Evolutionary conservation across 2,888 invertebrate genomes (phyloP), one percentile per base, ranked within the genome.

Genomic region (Oasisia sp.): DNA sequence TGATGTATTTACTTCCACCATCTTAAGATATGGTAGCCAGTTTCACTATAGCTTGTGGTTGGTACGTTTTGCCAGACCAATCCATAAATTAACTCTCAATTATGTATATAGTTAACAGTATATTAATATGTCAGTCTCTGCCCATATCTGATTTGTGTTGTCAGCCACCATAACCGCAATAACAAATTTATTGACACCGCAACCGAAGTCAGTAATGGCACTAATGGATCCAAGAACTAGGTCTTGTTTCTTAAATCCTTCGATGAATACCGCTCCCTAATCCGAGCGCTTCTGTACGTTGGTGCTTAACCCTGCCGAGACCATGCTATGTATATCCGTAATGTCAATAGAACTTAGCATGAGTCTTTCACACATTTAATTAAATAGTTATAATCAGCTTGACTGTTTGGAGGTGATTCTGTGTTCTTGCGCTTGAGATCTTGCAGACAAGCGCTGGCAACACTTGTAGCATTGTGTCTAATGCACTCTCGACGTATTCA

Each of bases 291-390:
- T 74, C 74, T 19, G 74, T 27, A 27, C 74, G 27, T 74, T 74
- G 74, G 74, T 74, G 74, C 74, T 74, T 74, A 74, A 27, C 74
- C 50, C 27, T 19, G 74, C 74, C n/a, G 74, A 74, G 74, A 74
- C 74, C 27, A 27, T 27, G 74, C 74, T 74, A 74, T 74, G 74
- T 74, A 74, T 74, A 74, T 74, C 74, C 74, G 27, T n/a, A 74
- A 74, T 74, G 74, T 74, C 74, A 74, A 74, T 74, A 74, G 74
- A 74, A 14, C 74, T 74, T 74, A 74, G 74, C 74, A 7, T 74
- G 74, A 74, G 74, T 74, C 74, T 74, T 74, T 74, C 74, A 74
- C 74, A 74, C 74, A 74, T 74, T 74, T 74, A 74, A 74, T 74
- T 74, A 74, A 74, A 74, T 74, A 74, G 74, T n/a, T 74, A 74